A percentile compares a stretch with the other conserved stretches of the same genome.
Evolutionary conservation across 2,797 vertebrate species (phyloP).

Genomic region (Sebastolobus altivelis): DNA sequence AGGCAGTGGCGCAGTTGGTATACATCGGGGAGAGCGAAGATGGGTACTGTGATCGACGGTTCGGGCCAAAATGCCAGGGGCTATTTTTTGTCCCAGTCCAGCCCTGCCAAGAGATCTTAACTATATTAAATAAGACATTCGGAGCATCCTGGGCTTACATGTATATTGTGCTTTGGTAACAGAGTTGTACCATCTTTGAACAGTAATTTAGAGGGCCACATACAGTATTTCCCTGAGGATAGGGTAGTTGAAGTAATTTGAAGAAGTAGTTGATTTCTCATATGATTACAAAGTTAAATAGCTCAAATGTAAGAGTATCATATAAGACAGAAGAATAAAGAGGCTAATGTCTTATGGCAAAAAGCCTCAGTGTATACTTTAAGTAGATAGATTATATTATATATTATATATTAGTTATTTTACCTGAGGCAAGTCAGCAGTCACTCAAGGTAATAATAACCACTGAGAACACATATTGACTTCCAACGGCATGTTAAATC

Average conservation of each 20-base stretch:
- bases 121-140: background rate
- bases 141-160: background rate
- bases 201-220: background rate
- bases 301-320: background rate
- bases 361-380: background rate
- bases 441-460: slow-evolving; percentile 8
- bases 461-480: slow-evolving; percentile 14
- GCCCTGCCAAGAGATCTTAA: background rate
- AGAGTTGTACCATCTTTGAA: background rate
- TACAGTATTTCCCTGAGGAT: background rate
- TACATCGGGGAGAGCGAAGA: background rate
- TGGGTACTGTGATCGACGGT: background rate
- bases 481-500: slow-evolving; percentile 17
- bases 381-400: background rate
- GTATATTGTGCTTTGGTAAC: background rate
- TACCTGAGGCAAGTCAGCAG: background rate
- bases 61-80: background rate
- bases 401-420: background rate
- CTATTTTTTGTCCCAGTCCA: background rate
- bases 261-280: background rate
- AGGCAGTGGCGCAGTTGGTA: background rate
- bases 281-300: background rate
- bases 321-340: slow-evolving; percentile 3
- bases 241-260: background rate
- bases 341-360: background rate